Percentiles rank a stretch among this genome's conserved stretches.
Evolutionary conservation across 2,113 vertebrate species (phyloP).

Genomic region (Crypturellus undulatus): DNA sequence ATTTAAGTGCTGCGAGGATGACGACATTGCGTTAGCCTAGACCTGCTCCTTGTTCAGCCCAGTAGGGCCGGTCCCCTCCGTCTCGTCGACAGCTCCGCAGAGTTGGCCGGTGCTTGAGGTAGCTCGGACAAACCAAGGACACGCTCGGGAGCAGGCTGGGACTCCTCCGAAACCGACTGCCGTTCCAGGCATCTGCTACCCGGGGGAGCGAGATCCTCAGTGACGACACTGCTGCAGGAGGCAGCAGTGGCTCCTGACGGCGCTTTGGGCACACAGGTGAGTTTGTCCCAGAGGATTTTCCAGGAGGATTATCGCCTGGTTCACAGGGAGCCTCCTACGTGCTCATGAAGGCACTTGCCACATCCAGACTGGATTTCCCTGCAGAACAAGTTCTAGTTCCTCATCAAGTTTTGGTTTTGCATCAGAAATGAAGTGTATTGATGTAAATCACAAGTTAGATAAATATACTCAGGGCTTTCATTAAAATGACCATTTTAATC

Average conservation of each 20-base stretch:
- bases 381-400: neutral
- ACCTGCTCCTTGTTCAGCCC: neutral
- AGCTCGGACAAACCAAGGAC: neutral
- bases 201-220: neutral
- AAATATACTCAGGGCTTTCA: rapidly evolving
- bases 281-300: neutral
- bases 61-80: neutral
- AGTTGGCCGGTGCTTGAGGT: neutral
- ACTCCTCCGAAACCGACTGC: neutral
- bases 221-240: neutral
- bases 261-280: neutral
- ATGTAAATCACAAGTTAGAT: rapidly evolving
- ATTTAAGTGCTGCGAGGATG: neutral
- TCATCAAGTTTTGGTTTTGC: neutral
- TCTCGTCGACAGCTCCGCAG: neutral
- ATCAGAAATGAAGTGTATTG: neutral
- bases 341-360: neutral
- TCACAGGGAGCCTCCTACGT: neutral
- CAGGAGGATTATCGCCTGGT: neutral
- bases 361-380: neutral
- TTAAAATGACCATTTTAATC: neutral
- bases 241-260: neutral
- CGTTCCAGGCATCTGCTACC: neutral
- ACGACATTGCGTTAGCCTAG: neutral
- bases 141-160: neutral